These are phyloP conservation scores for Propithecus coquereli DNA, from an alignment of 2,113 vertebrate genomes.

Conservation along the genomic window DNA sequence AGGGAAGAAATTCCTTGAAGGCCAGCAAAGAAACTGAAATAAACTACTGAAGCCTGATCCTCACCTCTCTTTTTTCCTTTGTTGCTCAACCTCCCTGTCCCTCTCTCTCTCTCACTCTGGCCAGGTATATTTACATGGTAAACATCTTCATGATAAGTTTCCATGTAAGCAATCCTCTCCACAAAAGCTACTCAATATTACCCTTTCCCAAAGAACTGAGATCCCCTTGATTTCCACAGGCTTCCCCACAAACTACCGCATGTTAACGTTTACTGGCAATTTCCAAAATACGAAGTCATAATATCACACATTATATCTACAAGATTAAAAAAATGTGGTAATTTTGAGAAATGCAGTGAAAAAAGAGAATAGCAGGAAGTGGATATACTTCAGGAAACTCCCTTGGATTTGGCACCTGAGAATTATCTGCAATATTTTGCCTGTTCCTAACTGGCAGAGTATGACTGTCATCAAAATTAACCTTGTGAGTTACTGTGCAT, in stretches of 20 bases:
- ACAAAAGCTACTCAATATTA: neutral
- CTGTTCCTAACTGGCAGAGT: neutral
- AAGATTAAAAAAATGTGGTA: neutral
- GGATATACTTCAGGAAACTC: neutral
- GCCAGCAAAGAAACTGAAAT: neutral
- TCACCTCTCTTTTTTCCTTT: neutral
- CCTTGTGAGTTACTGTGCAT: neutral
- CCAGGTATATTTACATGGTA: constrained; percentile 1
- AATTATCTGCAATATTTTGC: neutral
- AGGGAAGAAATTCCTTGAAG: neutral
- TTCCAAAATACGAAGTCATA: neutral
- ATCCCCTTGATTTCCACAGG: neutral
- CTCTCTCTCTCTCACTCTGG: too few relatives aligned
- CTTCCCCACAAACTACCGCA: neutral
- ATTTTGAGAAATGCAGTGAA: neutral
- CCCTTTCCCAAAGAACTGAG: neutral
- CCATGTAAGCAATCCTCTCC: neutral
- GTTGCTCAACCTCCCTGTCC: neutral
- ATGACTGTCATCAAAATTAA: neutral
- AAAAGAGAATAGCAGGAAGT: neutral
- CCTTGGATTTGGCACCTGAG: neutral
- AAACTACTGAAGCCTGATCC: neutral
- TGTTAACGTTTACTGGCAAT: neutral
- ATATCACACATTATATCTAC: neutral
- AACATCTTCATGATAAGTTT: neutral